Conservation (phyloP, 2,888 invertebrate genomes). For the Amphipyra berbera region DNA sequence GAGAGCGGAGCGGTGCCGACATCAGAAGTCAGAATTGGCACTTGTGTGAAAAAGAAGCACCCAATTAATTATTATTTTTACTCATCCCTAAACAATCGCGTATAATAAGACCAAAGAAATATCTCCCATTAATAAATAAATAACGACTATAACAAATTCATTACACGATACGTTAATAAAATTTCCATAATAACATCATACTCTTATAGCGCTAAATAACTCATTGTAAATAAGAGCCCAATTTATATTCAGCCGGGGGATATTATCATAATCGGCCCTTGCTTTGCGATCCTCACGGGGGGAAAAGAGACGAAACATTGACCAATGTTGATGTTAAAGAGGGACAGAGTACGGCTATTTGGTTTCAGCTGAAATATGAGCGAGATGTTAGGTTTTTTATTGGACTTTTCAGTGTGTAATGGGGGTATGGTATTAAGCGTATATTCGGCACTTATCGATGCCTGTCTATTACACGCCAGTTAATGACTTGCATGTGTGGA, state of each 20-base stretch:
- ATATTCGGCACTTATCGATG: constrained; percentile 51
- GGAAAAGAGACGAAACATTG: constrained; percentile 59
- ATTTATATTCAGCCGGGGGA: constrained; percentile 82
- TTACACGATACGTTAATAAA: constrained; percentile 73
- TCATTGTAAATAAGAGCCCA: constrained; percentile 86
- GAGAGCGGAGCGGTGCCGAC: too few species aligned
- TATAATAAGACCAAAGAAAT: constrained; percentile 16
- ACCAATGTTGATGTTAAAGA: constrained; percentile 40
- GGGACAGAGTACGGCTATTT: constrained; percentile 61
- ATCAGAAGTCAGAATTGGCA: too few species aligned
- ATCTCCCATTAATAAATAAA: constrained; percentile 42
- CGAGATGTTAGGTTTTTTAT: constrained; percentile 77
- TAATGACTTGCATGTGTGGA: neutral
- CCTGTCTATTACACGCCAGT: constrained; percentile 10
- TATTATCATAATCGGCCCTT: constrained; percentile 82
- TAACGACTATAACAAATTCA: constrained; percentile 61
- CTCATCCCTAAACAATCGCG: constrained; percentile 1
- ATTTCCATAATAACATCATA: constrained; percentile 79
- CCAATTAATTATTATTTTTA: too few species aligned
- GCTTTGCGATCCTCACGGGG: constrained; percentile 53
- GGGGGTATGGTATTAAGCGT: constrained; percentile 62
- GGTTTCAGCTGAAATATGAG: constrained; percentile 69
- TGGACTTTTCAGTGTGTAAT: constrained; percentile 76
- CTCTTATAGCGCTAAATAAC: constrained; percentile 79
- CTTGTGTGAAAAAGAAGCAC: too few species aligned